Conservation (phyloP, 2,797 vertebrate species). For the Artibeus lituratus region DNA sequence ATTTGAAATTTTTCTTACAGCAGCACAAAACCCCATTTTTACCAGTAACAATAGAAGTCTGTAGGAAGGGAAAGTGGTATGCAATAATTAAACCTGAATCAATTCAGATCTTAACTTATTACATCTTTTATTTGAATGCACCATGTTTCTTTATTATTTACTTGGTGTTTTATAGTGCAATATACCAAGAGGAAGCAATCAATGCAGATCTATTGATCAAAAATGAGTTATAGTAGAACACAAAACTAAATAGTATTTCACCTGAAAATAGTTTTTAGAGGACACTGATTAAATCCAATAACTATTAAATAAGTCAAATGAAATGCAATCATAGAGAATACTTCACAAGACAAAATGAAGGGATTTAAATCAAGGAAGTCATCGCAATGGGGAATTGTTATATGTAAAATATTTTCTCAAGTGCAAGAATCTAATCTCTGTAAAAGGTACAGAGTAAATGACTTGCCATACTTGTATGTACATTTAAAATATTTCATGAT, state of each 20-base stretch:
- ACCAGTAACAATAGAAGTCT: background rate
- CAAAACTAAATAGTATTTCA: slow-evolving; percentile 26
- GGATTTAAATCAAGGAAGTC: slow-evolving; percentile 28
- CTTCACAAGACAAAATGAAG: background rate
- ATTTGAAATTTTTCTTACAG: background rate
- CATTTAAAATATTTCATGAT: slow-evolving; percentile 5
- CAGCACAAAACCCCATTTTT: background rate
- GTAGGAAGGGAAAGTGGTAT: background rate
- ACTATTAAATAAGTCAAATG: slow-evolving; percentile 32
- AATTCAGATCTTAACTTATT: background rate
- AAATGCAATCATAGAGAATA: background rate
- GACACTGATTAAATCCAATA: slow-evolving; percentile 27
- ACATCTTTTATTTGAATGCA: slow-evolving; percentile 7
- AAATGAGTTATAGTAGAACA: slow-evolving; percentile 21
- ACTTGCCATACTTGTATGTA: background rate
- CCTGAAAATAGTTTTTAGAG: background rate
- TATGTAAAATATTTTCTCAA: background rate
- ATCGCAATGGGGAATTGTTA: background rate
- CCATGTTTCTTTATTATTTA: slow-evolving; percentile 25
- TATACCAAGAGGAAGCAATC: slow-evolving; percentile 26
- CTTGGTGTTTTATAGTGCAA: slow-evolving; percentile 10
- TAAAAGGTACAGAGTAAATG: background rate
- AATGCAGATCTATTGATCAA: background rate
- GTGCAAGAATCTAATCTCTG: background rate
- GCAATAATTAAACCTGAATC: background rate